Evolutionary conservation across 2,113 vertebrate genomes (phyloP).

Genomic region (Rhinoptilus africanus): DNA sequence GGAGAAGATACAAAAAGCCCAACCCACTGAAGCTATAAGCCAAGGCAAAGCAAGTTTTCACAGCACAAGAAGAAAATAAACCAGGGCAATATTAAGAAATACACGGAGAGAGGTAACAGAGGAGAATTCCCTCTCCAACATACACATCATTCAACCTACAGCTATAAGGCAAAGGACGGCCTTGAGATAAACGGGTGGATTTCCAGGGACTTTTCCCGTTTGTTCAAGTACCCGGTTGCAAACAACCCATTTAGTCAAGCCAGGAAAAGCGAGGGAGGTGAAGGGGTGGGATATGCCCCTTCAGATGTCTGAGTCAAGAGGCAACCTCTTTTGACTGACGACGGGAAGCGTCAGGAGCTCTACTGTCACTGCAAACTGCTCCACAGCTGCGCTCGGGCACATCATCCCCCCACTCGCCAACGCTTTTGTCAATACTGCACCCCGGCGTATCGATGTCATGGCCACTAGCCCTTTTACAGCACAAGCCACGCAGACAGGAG

Average conservation of each 20-base stretch:
- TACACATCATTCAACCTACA: background rate
- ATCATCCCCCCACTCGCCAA: background rate
- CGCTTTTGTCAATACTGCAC: no score
- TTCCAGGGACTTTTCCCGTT: background rate
- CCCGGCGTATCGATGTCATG: rapidly evolving
- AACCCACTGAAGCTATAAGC: background rate
- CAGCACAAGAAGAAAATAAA: background rate
- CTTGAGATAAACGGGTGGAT: background rate
- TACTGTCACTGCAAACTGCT: background rate
- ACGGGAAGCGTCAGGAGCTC: background rate
- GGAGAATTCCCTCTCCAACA: background rate
- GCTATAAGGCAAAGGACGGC: background rate
- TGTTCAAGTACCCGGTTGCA: background rate
- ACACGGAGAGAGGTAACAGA: background rate
- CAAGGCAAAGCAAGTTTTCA: background rate
- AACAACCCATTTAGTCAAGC: background rate
- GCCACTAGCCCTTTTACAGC: background rate
- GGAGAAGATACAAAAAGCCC: background rate
- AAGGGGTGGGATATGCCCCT: background rate
- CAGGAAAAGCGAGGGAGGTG: background rate
- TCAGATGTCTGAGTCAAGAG: background rate
- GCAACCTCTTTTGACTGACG: background rate
- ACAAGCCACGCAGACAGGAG: background rate
- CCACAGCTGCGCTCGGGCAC: background rate
- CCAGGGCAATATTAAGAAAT: background rate